Conservation (phyloP, 2,113 vertebrate genomes). For the Fregata magnificens region DNA sequence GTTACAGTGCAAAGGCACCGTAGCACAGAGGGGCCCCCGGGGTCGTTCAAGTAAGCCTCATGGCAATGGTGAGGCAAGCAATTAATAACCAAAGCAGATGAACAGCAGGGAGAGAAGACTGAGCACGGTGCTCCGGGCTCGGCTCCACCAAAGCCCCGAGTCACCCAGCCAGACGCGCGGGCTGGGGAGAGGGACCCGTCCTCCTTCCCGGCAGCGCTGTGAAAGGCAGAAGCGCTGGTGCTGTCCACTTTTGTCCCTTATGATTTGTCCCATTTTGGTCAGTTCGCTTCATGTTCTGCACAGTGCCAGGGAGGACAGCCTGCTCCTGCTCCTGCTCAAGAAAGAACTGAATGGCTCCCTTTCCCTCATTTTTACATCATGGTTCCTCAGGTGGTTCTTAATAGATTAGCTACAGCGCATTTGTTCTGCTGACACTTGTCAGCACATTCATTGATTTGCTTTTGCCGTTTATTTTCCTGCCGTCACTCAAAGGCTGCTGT, state of each 20-base stretch:
- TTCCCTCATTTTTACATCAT: neutral
- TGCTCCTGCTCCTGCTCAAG: neutral
- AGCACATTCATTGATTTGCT: neutral
- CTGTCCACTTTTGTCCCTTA: neutral
- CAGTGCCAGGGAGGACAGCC: neutral
- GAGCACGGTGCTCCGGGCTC: rapidly evolving
- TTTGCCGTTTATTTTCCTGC: neutral
- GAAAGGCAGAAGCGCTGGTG: neutral
- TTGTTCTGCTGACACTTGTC: neutral
- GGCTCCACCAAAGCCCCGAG: neutral
- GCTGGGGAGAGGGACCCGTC: neutral
- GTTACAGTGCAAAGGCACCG: neutral
- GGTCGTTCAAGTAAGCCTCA: too few relatives aligned
- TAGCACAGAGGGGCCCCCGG: neutral
- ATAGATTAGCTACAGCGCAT: neutral
- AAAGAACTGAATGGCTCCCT: neutral
- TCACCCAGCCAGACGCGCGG: rapidly evolving
- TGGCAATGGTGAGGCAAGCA: neutral
- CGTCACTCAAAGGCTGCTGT: too few relatives aligned
- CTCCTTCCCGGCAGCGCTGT: neutral
- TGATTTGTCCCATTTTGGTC: neutral
- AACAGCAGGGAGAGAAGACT: neutral
- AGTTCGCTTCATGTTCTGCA: neutral
- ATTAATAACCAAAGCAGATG: neutral
- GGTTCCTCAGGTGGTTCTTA: neutral